Conservation (phyloP, 2,113 vertebrate genomes). For the Heterochromis multidens region DNA sequence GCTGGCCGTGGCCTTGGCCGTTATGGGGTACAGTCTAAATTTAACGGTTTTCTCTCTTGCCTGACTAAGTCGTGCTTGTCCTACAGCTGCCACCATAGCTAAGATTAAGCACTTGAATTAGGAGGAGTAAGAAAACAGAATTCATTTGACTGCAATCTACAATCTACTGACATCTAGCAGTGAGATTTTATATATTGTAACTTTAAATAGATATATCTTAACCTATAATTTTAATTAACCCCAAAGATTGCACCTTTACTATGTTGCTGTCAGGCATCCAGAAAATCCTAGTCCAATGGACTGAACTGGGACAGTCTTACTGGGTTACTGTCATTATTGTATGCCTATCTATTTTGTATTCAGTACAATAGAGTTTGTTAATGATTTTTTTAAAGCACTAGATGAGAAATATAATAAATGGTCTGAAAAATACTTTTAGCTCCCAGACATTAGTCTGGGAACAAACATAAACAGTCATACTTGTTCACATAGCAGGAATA, state of each 20-base stretch:
- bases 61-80: too few relatives aligned
- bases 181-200: not conserved
- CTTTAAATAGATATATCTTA: not conserved
- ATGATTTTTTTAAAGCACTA: not conserved
- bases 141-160: not conserved
- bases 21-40: too few relatives aligned
- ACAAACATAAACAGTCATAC: not conserved
- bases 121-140: not conserved
- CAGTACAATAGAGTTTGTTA: not conserved
- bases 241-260: not conserved
- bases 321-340: not conserved
- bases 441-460: not conserved
- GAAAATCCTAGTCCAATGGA: not conserved
- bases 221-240: not conserved
- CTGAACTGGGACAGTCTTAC: not conserved
- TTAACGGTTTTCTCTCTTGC: too few relatives aligned
- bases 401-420: not conserved
- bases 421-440: not conserved
- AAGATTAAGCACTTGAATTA: not conserved
- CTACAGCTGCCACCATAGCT: not conserved
- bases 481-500: not conserved
- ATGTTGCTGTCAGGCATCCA: not conserved
- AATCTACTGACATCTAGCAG: not conserved
- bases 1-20: too few relatives aligned
- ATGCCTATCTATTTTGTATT: not conserved